Percentiles rank a stretch among this genome's conserved stretches.
phyloP scores from a whole-genome alignment of 2,888 invertebrate species.

The Taphrorychus bicolor region DNA sequence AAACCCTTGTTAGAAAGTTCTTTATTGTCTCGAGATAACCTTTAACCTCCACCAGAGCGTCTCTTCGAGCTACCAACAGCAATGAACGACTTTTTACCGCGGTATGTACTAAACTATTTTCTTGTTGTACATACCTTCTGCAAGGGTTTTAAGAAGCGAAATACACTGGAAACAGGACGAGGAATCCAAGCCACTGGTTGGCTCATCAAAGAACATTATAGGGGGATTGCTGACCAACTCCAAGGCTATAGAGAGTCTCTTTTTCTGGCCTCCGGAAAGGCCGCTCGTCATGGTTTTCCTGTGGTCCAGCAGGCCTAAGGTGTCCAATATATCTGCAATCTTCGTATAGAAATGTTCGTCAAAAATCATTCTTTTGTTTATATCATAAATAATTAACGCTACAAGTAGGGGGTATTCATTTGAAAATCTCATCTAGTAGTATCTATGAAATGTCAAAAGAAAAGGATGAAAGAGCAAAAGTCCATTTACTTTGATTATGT shows the following conservation, averaged over 20 bases:
- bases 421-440: too few species aligned
- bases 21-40: too few species aligned
- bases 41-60: too few species aligned
- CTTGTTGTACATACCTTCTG: slow-evolving; percentile 64
- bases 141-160: slow-evolving; percentile 84
- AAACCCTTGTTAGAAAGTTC: too few species aligned
- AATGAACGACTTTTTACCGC: too few species aligned
- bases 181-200: slow-evolving; percentile 94
- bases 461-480: too few species aligned
- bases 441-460: too few species aligned
- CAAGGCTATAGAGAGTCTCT: slow-evolving; percentile 91
- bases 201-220: slow-evolving; percentile 98
- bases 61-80: too few species aligned
- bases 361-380: too few species aligned
- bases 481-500: too few species aligned
- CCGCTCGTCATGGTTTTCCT: slow-evolving; percentile 89
- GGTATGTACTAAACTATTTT: too few species aligned
- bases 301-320: slow-evolving; percentile 85
- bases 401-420: too few species aligned
- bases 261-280: slow-evolving; percentile 94
- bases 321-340: slow-evolving; percentile 93
- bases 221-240: slow-evolving; percentile 97
- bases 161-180: slow-evolving; percentile 96
- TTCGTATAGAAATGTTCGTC: slow-evolving; percentile 55
- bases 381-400: neutral